Base-by-base conservation (phyloP, 2,888 invertebrate genomes). In the Gari tellinella region DNA sequence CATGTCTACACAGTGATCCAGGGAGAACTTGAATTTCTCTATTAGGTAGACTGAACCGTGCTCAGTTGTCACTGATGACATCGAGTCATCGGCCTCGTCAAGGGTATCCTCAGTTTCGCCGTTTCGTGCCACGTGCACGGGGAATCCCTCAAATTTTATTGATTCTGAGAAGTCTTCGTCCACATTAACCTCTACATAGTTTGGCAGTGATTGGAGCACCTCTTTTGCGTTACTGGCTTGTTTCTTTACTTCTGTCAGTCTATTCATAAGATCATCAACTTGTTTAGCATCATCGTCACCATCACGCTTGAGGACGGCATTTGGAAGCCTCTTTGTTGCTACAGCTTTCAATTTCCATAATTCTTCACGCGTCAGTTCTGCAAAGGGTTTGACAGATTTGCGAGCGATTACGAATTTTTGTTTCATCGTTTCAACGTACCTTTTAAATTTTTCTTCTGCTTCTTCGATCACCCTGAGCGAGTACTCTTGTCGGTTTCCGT, bases 1-100 rank as follows among this genome's bases (percentile, higher is more conserved):
- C 41, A 77, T 65, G 31, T 77, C 68, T 2, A 62, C 55, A 37
- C 77, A 72, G 53, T 69, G 77, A 25, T 77, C 72, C 14, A 77
- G 53, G 19, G 43, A 65, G 19, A 72, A 77, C 12, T 53, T 46
- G n/a, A 72, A 62, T 41, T 72, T 77, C 45, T 77, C 77, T 38
- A 69, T 64, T 25, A 77, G 55, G 40, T 66, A 69, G 10, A 72
- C 77, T 4, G 65, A 68, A 53, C 72, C 72, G 41, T 77, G 77
- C 1, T 25, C 26, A 15, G 21, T n/a, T 8, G 69, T 53, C 21
- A 31, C 25, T 3, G 58, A 46, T 0, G 75, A 51, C n/a, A 37
- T 25, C 1, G 51, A n/a, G 19, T 63, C 60, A 14, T 48, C 46
- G 8, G 38, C 48, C n/a, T 64, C 64, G n/a, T 76, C 67, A 21